Percentiles rank a stretch among this genome's conserved stretches.
Evolutionary conservation across 2,888 invertebrate species (phyloP).

Genomic region (Sisyra terminalis): DNA sequence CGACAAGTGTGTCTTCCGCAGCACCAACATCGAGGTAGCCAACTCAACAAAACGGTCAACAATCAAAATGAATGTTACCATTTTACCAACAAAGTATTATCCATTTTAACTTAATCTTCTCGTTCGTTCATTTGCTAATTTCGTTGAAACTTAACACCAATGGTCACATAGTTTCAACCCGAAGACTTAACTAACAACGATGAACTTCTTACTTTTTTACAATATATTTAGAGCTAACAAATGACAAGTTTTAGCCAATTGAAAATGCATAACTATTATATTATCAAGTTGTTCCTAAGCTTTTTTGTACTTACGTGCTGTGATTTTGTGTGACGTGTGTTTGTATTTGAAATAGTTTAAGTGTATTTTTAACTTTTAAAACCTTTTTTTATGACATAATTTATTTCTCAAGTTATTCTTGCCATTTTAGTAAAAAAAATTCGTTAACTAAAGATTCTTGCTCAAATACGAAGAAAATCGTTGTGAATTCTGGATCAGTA

Average conservation of each 20-base stretch:
- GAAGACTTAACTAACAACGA: background rate
- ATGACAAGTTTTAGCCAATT: background rate
- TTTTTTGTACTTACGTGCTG: constrained; percentile 25
- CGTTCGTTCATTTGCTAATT: background rate
- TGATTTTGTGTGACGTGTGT: constrained; percentile 20
- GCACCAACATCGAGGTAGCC: background rate
- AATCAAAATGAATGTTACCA: constrained; percentile 6
- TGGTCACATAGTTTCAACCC: no score
- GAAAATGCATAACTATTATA: constrained; percentile 4
- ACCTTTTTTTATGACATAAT: constrained; percentile 1
- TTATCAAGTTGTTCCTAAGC: constrained; percentile 9
- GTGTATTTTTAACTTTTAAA: no score
- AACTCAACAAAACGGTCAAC: background rate
- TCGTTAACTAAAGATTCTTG: no score
- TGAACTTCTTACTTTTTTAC: background rate
- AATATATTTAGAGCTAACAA: background rate
- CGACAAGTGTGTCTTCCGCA: background rate
- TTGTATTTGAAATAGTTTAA: no score
- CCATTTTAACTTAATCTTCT: background rate
- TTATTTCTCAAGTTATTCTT: background rate
- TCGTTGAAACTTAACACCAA: background rate
- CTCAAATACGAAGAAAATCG: background rate
- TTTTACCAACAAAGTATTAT: constrained; percentile 8
- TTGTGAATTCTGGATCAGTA: no score
- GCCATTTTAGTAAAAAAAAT: background rate